Evolutionary conservation across 1,140 invertebrate genomes (phyloP).

Genomic region (Camponotus pennsylvanicus): DNA sequence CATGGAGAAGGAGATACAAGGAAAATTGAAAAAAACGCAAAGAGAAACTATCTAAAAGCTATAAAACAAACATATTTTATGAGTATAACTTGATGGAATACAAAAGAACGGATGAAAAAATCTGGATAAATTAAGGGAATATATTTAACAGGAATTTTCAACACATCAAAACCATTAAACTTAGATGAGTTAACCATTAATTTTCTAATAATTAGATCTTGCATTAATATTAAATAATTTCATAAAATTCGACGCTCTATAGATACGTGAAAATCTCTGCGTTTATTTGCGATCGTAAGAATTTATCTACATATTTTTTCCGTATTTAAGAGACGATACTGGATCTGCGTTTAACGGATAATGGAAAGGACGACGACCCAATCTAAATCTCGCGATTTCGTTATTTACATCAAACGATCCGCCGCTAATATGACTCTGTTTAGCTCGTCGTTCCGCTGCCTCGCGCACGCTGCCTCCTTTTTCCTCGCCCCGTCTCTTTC

Average conservation of each 20-base stretch:
- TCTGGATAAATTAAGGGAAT: no score
- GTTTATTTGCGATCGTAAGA: not conserved
- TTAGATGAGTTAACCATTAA: not conserved
- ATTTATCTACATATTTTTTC: not conserved
- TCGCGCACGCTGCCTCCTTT: conserved; percentile 11
- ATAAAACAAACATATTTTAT: no score
- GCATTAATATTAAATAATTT: not conserved
- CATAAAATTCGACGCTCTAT: not conserved
- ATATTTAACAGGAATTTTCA: not conserved
- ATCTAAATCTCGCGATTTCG: conserved; percentile 21
- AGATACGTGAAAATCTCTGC: not conserved
- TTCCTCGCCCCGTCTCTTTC: conserved; percentile 46
- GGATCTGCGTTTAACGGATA: not conserved
- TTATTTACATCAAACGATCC: conserved; percentile 63
- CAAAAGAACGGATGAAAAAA: no score
- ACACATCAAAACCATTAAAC: not conserved
- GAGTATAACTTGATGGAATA: no score
- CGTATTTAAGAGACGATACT: not conserved
- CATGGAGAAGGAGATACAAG: no score
- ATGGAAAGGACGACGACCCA: not conserved
- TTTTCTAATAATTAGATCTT: not conserved
- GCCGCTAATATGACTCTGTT: conserved; percentile 71
- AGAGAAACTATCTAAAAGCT: no score
- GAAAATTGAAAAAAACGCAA: no score
- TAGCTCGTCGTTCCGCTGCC: conserved; percentile 50